A percentile compares a stretch with the other conserved stretches of the same genome.
These are phyloP conservation scores for Hippocampus comes DNA, from an alignment of 2,113 vertebrate genomes.

Conservation along the genomic window DNA sequence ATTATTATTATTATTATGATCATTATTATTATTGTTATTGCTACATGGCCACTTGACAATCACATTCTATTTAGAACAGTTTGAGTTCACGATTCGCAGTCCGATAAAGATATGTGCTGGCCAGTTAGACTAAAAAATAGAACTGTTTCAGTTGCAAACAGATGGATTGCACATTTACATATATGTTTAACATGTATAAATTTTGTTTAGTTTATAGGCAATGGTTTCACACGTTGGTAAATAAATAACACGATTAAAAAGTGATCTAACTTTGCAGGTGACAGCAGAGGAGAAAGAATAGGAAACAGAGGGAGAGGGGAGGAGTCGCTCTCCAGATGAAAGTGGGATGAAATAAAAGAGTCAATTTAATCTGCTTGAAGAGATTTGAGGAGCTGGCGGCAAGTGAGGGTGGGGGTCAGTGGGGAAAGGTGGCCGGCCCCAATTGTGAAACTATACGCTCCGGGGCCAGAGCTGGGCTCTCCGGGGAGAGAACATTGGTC, in stretches of 20 bases:
- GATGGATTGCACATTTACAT: background rate
- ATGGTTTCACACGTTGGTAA: background rate
- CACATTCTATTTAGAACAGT: too few species aligned
- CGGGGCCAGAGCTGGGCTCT: slow-evolving; percentile 80
- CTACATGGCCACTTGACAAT: too few species aligned
- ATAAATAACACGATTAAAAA: background rate
- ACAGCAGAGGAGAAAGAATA: slow-evolving; percentile 26
- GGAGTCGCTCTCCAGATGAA: slow-evolving; percentile 88
- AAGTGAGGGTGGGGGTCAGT: slow-evolving; percentile 66
- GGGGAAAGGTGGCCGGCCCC: slow-evolving; percentile 78
- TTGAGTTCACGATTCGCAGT: too few species aligned
- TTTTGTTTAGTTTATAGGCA: background rate
- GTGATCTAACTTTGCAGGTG: background rate
- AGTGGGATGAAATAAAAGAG: slow-evolving; percentile 93
- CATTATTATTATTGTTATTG: too few species aligned
- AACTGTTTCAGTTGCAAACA: background rate
- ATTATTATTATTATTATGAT: too few species aligned
- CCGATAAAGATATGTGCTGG: too few species aligned
- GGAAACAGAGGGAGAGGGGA: slow-evolving; percentile 75
- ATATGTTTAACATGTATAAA: background rate
- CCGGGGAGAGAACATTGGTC: slow-evolving; percentile 85
- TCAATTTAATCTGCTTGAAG: slow-evolving; percentile 94
- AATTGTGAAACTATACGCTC: slow-evolving; percentile 81
- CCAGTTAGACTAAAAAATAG: background rate
- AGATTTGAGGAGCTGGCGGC: slow-evolving; percentile 79